Conservation (phyloP, 2,113 vertebrate species). For the Loxodonta africana region DNA sequence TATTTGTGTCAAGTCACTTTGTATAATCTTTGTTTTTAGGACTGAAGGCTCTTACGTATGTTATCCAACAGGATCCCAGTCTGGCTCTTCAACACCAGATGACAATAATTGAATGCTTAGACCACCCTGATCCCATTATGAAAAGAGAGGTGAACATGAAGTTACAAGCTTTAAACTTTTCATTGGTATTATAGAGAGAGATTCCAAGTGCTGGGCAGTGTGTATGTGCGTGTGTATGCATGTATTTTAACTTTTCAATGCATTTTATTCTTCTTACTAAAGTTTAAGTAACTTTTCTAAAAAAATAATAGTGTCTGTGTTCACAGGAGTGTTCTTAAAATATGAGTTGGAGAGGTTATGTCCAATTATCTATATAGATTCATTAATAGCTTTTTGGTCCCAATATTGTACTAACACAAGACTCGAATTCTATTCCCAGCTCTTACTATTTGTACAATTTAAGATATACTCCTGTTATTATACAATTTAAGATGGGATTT, state of each 20-base stretch:
- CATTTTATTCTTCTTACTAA: conserved; percentile 57
- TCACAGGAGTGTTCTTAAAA: conserved; percentile 41
- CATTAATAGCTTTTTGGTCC: conserved; percentile 26
- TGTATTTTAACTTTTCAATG: conserved; percentile 62
- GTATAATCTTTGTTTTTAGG: conserved; percentile 87
- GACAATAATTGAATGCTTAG: conserved; percentile 98
- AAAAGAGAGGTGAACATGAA: conserved; percentile 94
- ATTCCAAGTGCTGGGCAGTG: not conserved
- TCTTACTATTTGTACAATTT: not conserved
- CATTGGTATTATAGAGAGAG: conserved; percentile 50
- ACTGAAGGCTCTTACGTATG: conserved; percentile 97
- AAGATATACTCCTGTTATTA: not conserved
- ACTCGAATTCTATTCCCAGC: not conserved
- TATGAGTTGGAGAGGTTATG: not conserved
- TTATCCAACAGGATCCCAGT: conserved; percentile 96
- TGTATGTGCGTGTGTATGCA: not conserved
- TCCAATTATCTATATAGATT: not conserved
- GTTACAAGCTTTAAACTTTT: conserved; percentile 17
- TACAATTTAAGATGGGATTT: conserved; percentile 40
- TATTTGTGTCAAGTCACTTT: conserved; percentile 45
- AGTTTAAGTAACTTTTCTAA: conserved; percentile 56
- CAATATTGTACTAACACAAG: not conserved
- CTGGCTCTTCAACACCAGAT: conserved; percentile 98
- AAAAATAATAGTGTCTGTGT: conserved; percentile 5
- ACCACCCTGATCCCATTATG: conserved; percentile 97